Evolutionary conservation across 2,113 vertebrate species (phyloP).

Genomic region (Motacilla alba): DNA sequence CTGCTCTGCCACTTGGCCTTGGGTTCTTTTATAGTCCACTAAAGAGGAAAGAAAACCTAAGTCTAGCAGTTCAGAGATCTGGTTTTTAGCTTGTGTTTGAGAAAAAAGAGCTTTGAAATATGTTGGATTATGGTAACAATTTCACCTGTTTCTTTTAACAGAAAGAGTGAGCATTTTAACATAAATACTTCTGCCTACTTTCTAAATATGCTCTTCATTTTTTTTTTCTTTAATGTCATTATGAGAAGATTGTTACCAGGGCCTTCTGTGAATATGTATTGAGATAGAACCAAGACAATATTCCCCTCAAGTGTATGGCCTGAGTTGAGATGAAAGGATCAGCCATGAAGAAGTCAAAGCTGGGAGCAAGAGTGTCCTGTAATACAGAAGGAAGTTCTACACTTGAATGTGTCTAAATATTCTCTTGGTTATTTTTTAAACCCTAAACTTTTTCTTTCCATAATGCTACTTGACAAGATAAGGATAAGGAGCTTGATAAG

Average conservation of each 20-base stretch:
- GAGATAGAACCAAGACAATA: background rate
- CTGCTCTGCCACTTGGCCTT: background rate
- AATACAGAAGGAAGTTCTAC: background rate
- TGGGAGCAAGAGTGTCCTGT: background rate
- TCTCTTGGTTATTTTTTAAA: background rate
- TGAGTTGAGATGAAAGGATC: background rate
- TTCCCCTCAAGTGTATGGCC: background rate
- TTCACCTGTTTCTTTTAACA: background rate
- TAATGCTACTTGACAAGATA: too few species aligned
- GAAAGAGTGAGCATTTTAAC: background rate
- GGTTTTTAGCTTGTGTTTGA: background rate
- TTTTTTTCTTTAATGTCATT: background rate
- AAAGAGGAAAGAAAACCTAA: background rate
- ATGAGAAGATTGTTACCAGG: background rate
- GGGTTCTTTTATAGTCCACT: fast-evolving
- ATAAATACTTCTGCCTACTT: background rate
- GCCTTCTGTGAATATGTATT: background rate
- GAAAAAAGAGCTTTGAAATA: background rate
- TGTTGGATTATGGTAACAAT: background rate
- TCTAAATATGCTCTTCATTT: background rate
- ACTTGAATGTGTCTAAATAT: background rate
- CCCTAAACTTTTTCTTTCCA: background rate
- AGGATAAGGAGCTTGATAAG: too few species aligned
- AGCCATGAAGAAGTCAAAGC: background rate
- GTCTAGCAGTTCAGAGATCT: background rate